These are phyloP conservation scores for Promerops cafer DNA, from an alignment of 2,113 vertebrate genomes.

Conservation along the genomic window DNA sequence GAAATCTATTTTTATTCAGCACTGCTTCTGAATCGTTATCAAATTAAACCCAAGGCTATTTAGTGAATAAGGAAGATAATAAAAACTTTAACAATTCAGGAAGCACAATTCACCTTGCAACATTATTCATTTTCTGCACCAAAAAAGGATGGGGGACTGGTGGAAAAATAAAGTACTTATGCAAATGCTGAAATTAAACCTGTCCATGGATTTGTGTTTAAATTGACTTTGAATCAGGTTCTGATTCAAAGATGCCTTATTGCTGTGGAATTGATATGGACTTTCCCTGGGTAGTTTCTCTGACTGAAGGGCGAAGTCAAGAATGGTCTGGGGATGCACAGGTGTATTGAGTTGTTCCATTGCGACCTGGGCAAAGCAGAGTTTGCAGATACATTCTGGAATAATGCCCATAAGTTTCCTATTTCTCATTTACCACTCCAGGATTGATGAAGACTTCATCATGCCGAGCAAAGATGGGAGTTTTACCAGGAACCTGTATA, in stretches of 20 bases:
- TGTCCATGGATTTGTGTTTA: not conserved
- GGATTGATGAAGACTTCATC: not conserved
- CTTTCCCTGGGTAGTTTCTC: not conserved
- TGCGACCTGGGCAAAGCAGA: not conserved
- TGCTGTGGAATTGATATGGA: not conserved
- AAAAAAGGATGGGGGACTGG: not conserved
- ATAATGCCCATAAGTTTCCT: not conserved
- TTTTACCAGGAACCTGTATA: not conserved
- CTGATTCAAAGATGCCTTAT: not conserved
- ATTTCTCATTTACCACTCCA: not conserved
- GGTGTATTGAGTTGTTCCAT: not conserved
- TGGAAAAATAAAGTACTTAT: not conserved
- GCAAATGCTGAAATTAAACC: not conserved
- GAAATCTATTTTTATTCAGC: not conserved
- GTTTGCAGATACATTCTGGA: not conserved
- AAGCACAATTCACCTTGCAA: not conserved
- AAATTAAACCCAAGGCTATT: not conserved
- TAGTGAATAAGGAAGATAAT: not conserved
- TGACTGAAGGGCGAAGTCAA: not conserved
- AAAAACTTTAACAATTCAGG: not conserved
- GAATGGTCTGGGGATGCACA: not conserved
- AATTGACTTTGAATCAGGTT: not conserved
- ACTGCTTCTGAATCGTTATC: not conserved
- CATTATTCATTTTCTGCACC: not conserved
- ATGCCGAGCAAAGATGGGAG: not conserved